Evolutionary conservation across 2,888 invertebrate species (phyloP), one percentile per base, ranked within the genome.

Genomic region (Campoplex nolae): DNA sequence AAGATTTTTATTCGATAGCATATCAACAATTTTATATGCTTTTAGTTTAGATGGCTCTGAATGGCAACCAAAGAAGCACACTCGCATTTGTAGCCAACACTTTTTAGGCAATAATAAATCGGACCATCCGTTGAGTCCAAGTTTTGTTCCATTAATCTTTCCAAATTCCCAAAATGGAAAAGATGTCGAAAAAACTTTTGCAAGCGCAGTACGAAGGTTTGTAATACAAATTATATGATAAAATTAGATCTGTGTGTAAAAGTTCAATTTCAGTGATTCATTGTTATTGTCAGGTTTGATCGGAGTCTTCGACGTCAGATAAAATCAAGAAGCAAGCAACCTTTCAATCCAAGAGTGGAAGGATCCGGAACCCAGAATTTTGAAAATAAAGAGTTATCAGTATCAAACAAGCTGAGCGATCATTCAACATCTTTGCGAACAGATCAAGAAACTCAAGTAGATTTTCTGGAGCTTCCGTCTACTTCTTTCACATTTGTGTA

Each of bases 71-170:
- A 51, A 48, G 8, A 84, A 42, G n/a, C 23, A 74, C n/a, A 54
- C 56, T 18, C 71, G 83, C 8, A 84, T 84, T 48, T 84, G 78
- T 38, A 84, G 79, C 58, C 56, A 78, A 23, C 78, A 84, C 68
- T 84, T 84, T 58, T 65, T 84, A n/a, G 79, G 84, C 35, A 74
- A 79, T 74, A 65, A 84, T 38, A 84, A 84, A 54, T 78, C 74
- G 8, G 74, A 84, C 32, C 54, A 84, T 74, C 84, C 84, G 6
- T 62, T 67, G 18, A 78, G 68, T 74, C 67, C 74, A 13, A 79
- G 84, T 32, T 84, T 73, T 51, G 73, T 73, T 45, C 79, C 84
- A 32, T 79, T 45, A 23, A 79, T 84, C 23, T 84, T 84, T 38
- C 78, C 84, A 48, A 65, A 48, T 62, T 45, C 32, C 48, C 48